Base-by-base conservation (phyloP, 2,888 invertebrate genomes). In the Noctua janthina region DNA sequence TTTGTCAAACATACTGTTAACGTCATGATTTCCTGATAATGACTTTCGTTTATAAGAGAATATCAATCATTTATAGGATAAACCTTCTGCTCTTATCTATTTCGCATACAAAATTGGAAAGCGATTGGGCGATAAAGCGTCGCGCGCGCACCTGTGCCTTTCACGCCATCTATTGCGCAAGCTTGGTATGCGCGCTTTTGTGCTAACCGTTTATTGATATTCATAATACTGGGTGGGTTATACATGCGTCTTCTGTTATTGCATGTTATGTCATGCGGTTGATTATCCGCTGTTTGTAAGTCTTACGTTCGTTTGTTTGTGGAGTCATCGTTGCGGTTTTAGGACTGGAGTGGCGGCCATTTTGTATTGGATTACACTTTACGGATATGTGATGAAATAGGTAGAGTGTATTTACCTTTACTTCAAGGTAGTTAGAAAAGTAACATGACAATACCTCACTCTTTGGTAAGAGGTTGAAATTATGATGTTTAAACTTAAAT, bases 121-220 rank as follows among this genome's bases (percentile, higher is more conserved):
- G 91, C 85, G 83, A 87, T 90, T 86, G 83, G 84, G 78, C 81
- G 88, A 87, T 88, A 86, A 87, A 81, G n/a, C 82, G 70, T 49
- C 85, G 87, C 85, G 46, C 73, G 85, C 87, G 85, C 91, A 91
- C 91, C 91, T 91, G 91, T 72, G 79, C 91, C 91, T 91, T 91
- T 91, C 91, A 89, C 90, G 83, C 82, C 83, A 86, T 86, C 79
- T 83, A 54, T 91, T 91, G 87, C 87, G 85, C 83, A 90, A 90
- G 56, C 59, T 43, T 56, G 76, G 86, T 87, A 86, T 86, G 85
- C 85, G 84, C 78, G 78, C 83, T 82, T 87, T 89, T 88, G 85
- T 89, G 87, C 82, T 59, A 69, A 78, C 59, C 74, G 70, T 82
- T 88, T 86, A 83, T 87, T 90, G 85, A 88, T 90, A 84, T 87